Conservation (phyloP, 2,797 vertebrate genomes). For the Melanotaenia trifasciata region DNA sequence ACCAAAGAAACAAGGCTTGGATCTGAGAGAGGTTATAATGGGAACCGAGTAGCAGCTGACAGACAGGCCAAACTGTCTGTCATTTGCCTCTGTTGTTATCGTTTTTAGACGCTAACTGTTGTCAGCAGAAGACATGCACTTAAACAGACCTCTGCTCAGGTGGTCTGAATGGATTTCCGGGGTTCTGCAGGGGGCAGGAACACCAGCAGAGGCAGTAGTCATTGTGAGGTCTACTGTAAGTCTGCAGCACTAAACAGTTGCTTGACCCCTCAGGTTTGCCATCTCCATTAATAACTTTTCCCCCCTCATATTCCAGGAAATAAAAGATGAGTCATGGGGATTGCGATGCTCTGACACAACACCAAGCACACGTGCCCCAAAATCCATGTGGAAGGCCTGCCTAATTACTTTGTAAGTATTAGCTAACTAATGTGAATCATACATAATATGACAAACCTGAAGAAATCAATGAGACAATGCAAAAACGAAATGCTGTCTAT, state of each 20-base stretch:
- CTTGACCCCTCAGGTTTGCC: slow-evolving; percentile 29
- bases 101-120: slow-evolving; percentile 31
- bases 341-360: slow-evolving; percentile 50
- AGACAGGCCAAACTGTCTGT: slow-evolving; percentile 56
- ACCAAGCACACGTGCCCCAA: slow-evolving; percentile 21
- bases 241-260: slow-evolving; percentile 16
- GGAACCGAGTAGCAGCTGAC: slow-evolving; percentile 61
- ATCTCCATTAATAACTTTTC: slow-evolving; percentile 25
- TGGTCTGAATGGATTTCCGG: slow-evolving; percentile 58
- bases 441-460: background rate
- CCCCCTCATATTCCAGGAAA: slow-evolving; percentile 48
- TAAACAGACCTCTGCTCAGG: slow-evolving; percentile 50
- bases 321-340: slow-evolving; percentile 55
- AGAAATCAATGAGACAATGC: background rate
- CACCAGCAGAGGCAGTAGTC: slow-evolving; percentile 35
- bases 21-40: slow-evolving; percentile 51
- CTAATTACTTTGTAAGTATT: slow-evolving; percentile 21
- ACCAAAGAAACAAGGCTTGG: slow-evolving; percentile 28
- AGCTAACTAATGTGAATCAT: slow-evolving; percentile 20
- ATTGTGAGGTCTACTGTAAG: slow-evolving; percentile 30
- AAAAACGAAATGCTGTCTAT: background rate
- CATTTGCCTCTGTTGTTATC: slow-evolving; percentile 35
- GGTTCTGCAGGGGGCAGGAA: slow-evolving; percentile 25
- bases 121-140: slow-evolving; percentile 31
- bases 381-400: slow-evolving; percentile 29